phyloP scores from a whole-genome alignment of 2,797 vertebrate genomes.

The Rachycentron canadum region DNA sequence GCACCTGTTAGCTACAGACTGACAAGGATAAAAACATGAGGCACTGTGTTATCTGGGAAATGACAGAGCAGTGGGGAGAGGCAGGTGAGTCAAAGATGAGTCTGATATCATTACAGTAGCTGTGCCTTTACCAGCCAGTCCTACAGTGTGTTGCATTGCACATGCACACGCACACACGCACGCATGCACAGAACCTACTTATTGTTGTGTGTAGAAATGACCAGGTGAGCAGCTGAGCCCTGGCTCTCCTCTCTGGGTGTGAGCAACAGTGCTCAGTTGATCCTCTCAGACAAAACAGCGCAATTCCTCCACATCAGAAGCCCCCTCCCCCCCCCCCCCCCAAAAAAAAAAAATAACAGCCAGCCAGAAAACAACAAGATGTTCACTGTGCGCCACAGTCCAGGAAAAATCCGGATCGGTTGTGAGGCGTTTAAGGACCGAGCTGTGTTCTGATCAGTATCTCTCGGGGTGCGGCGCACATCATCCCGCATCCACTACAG shows the following conservation, averaged over 20 bases:
- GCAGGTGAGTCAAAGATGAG: constrained; percentile 35
- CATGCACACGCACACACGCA: constrained; percentile 34
- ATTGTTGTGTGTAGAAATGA: constrained; percentile 70
- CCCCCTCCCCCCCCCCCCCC: constrained; percentile 24
- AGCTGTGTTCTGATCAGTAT: constrained; percentile 67
- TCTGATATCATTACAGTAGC: constrained; percentile 13
- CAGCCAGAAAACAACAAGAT: constrained; percentile 30
- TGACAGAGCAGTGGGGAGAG: background rate
- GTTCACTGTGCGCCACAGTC: constrained; percentile 70
- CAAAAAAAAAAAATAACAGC: constrained; percentile 17
- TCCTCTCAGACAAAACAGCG: constrained; percentile 69
- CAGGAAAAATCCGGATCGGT: constrained; percentile 63
- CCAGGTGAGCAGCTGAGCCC: constrained; percentile 70
- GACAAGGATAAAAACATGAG: constrained; percentile 25
- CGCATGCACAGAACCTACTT: constrained; percentile 80
- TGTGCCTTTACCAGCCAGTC: background rate
- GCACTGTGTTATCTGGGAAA: constrained; percentile 6
- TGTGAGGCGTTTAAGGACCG: constrained; percentile 47
- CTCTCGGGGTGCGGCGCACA: constrained; percentile 77
- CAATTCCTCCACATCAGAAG: constrained; percentile 76
- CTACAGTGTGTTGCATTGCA: constrained; percentile 39
- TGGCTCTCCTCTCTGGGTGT: constrained; percentile 59
- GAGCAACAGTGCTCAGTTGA: constrained; percentile 78
- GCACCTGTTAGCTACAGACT: constrained; percentile 70
- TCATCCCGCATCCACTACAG: constrained; percentile 76